Percentiles rank a stretch among this genome's conserved stretches.
Conservation (phyloP, 2,797 vertebrate genomes). For the Sebastes vulpes region DNA sequence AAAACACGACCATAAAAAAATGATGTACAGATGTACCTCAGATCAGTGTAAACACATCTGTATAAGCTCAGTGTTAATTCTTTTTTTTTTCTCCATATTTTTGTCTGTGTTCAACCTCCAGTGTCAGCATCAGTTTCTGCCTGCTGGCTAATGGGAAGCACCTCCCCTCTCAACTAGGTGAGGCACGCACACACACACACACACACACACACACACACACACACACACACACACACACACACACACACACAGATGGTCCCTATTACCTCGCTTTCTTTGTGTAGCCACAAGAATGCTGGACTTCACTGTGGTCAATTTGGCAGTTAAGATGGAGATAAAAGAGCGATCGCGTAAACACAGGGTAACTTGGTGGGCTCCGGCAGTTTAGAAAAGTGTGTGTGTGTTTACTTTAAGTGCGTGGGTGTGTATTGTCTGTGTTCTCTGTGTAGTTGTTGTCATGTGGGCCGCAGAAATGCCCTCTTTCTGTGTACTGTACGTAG, state of each 20-base stretch:
- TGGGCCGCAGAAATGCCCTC: conserved; percentile 2
- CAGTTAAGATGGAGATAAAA: conserved; percentile 76
- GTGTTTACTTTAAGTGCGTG: conserved; percentile 37
- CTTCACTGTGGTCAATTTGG: conserved; percentile 75
- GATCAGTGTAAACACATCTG: conserved; percentile 2
- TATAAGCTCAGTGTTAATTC: neutral
- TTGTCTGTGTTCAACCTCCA: conserved; percentile 64
- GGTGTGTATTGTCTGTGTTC: conserved; percentile 48
- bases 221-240: no score
- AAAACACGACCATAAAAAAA: no score
- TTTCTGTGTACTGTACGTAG: neutral
- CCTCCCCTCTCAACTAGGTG: conserved; percentile 90
- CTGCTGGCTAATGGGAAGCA: conserved; percentile 92
- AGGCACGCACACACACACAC: conserved; percentile 52
- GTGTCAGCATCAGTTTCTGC: conserved; percentile 93
- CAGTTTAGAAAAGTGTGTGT: conserved; percentile 52
- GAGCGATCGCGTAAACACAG: conserved; percentile 68
- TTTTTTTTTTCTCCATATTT: neutral
- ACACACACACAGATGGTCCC: conserved; percentile 62
- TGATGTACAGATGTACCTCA: neutral
- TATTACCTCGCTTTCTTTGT: conserved; percentile 80
- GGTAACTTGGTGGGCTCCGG: conserved; percentile 47
- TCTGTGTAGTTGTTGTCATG: conserved; percentile 33
- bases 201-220: neutral
- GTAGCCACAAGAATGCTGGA: conserved; percentile 74